phyloP scores from a whole-genome alignment of 2,888 invertebrate species.

The Oegoconia quadripuncta region DNA sequence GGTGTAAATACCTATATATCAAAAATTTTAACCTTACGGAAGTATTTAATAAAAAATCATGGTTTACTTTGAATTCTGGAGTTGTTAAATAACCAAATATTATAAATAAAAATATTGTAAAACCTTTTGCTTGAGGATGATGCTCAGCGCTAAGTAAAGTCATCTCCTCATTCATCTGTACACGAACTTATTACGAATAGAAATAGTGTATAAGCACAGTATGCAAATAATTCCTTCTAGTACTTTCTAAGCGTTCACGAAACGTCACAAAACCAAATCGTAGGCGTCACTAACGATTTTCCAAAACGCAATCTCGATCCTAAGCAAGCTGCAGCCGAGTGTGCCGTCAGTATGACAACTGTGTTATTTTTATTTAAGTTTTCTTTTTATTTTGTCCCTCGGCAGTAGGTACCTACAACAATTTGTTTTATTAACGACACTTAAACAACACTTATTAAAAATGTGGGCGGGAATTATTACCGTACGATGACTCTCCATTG shows the following conservation, averaged over 20 bases:
- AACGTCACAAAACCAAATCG: constrained; percentile 23
- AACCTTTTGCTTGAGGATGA: too few relatives aligned
- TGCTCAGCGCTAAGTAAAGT: too few relatives aligned
- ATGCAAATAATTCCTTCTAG: too few relatives aligned
- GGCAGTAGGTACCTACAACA: constrained; percentile 35
- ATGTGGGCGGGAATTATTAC: constrained; percentile 58
- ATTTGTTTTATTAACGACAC: constrained; percentile 73
- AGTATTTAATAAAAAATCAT: too few relatives aligned
- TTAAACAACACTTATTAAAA: constrained; percentile 69
- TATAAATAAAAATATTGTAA: too few relatives aligned
- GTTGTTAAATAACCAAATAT: too few relatives aligned
- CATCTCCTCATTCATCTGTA: too few relatives aligned
- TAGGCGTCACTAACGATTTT: constrained; percentile 71
- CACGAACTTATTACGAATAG: too few relatives aligned
- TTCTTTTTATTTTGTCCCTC: constrained; percentile 27
- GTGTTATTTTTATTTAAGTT: constrained; percentile 53
- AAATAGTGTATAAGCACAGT: too few relatives aligned
- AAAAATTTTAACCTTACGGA: too few relatives aligned
- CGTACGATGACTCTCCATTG: constrained; percentile 24
- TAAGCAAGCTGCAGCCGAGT: constrained; percentile 44
- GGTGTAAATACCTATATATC: too few relatives aligned
- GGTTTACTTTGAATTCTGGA: too few relatives aligned
- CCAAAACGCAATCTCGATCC: constrained; percentile 55
- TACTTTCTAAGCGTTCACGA: neutral
- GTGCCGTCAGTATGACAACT: constrained; percentile 39